Percentiles rank a stretch among this genome's conserved stretches.
Evolutionary conservation across 2,888 invertebrate species (phyloP).

Genomic region (Ethmia dodecea): DNA sequence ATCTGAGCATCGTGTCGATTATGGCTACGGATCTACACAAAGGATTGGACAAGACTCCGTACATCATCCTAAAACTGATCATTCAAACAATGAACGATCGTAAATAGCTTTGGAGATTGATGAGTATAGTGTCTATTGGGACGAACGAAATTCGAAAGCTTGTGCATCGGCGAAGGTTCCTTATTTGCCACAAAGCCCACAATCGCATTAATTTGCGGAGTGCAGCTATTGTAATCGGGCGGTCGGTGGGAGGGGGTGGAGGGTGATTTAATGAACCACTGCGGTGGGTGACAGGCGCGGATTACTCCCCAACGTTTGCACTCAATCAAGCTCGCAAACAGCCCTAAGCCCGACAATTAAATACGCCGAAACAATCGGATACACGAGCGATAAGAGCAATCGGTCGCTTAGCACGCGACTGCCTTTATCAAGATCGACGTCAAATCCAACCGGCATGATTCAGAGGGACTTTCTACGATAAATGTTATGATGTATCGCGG

Average conservation of each 20-base stretch:
- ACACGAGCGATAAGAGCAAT: slow-evolving; percentile 62
- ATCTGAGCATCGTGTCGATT: no score
- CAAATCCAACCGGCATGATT: no score
- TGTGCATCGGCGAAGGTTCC: slow-evolving; percentile 23
- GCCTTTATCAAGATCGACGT: no score
- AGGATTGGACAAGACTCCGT: no score
- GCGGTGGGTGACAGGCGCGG: slow-evolving; percentile 69
- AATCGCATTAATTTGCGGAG: slow-evolving; percentile 72
- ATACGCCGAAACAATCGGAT: slow-evolving; percentile 69
- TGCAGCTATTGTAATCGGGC: slow-evolving; percentile 50
- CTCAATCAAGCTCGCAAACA: slow-evolving; percentile 76
- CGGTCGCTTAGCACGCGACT: slow-evolving; percentile 24
- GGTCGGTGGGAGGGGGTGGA: slow-evolving; percentile 23
- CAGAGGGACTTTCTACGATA: no score
- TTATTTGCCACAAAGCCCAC: slow-evolving; percentile 48
- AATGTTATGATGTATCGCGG: no score
- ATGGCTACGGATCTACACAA: no score
- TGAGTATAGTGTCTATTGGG: no score
- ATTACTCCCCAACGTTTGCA: slow-evolving; percentile 73
- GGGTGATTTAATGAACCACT: slow-evolving; percentile 73
- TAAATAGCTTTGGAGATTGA: no score
- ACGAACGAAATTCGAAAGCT: background rate
- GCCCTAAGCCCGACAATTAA: slow-evolving; percentile 72
- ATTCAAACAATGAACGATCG: no score
- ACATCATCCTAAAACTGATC: no score